Base-by-base conservation (phyloP, 2,797 vertebrate species). In the Sciurus carolinensis region DNA sequence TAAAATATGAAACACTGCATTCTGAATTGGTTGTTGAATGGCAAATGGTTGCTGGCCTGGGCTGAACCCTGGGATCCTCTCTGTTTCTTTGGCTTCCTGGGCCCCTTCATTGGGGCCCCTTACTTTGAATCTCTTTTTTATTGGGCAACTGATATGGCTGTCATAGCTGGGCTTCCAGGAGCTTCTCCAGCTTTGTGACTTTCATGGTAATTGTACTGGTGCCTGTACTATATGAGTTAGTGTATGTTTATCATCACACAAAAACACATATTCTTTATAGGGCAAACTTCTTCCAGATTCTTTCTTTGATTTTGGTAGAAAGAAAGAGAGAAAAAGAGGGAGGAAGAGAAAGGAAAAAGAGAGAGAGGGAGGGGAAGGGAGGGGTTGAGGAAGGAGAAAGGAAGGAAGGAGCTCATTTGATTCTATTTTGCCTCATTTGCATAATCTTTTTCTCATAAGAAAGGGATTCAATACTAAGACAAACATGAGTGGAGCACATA, bases 351-450 rank as follows among this genome's bases (percentile, higher is more conserved):
- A 54, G 52, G 15, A 6, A 54, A 54, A 54, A 54, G 17, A 54
- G 17, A 54, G 17, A 54, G 52, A 44, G 44, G 44, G 44, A 44
- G 17, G 52, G 15, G 52, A 5, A 54, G 52, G 17, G 1, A 57
- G 54, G 17, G 18, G 22, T 4, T 22, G 54, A 57, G 8, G 44
- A 44, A 44, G 44, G 44, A 44, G 44, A 5, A 57, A 57, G 7
- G 20, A 22, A 57, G 54, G 20, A 57, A 22, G 54, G 72, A 76
- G 15, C 15, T 73, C 30, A 77, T 7, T 82, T 7, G 24, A 72
- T 77, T 82, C 7, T 24, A 67, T 77, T 66, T 86, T 26, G 17
- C 82, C 95, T 96, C 33, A 90, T 57, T 54, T 64, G 30, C 36
- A 33, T 33, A 17, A 76, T 24, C 36, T 39, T 67, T 85, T 18